Conservation (phyloP, 2,797 vertebrate genomes). For the Anabas testudineus region DNA sequence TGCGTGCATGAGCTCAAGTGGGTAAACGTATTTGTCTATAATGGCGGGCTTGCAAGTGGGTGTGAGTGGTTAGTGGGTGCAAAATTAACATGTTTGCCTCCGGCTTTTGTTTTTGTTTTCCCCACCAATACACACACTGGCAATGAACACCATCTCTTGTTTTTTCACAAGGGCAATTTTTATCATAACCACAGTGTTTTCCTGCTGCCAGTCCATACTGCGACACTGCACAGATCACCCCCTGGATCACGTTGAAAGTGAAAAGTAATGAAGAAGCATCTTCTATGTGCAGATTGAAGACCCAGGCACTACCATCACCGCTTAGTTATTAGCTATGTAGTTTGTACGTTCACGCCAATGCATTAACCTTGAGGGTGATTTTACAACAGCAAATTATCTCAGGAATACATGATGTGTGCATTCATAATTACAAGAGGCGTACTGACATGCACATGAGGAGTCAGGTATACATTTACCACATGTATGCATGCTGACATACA, state of each 20-base stretch:
- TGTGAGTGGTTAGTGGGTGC: slow-evolving; percentile 26
- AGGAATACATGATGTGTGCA: slow-evolving; percentile 39
- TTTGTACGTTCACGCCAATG: slow-evolving; percentile 61
- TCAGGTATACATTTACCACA: slow-evolving; percentile 19
- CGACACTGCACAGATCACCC: slow-evolving; percentile 10
- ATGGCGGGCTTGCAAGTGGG: slow-evolving; percentile 8
- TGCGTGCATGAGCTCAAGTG: slow-evolving; percentile 19
- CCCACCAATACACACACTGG: slow-evolving; percentile 10
- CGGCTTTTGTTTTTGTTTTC: slow-evolving; percentile 18
- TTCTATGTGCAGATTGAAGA: too few relatives aligned
- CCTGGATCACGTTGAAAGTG: slow-evolving; percentile 1
- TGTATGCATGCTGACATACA: slow-evolving; percentile 10
- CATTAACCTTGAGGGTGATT: slow-evolving; percentile 31
- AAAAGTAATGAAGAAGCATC: neutral
- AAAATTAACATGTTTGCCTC: slow-evolving; percentile 41
- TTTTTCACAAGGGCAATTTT: slow-evolving; percentile 38
- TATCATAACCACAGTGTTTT: slow-evolving; percentile 39
- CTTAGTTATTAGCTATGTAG: slow-evolving; percentile 45
- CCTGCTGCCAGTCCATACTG: slow-evolving; percentile 40
- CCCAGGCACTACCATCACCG: neutral
- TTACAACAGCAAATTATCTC: slow-evolving; percentile 44
- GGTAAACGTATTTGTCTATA: slow-evolving; percentile 16
- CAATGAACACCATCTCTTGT: slow-evolving; percentile 3
- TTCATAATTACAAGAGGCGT: slow-evolving; percentile 48
- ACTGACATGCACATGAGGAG: slow-evolving; percentile 23